These are phyloP conservation scores for Pristionchus entomophagus DNA, from an alignment of 2,888 invertebrate genomes.

Conservation along the genomic window DNA sequence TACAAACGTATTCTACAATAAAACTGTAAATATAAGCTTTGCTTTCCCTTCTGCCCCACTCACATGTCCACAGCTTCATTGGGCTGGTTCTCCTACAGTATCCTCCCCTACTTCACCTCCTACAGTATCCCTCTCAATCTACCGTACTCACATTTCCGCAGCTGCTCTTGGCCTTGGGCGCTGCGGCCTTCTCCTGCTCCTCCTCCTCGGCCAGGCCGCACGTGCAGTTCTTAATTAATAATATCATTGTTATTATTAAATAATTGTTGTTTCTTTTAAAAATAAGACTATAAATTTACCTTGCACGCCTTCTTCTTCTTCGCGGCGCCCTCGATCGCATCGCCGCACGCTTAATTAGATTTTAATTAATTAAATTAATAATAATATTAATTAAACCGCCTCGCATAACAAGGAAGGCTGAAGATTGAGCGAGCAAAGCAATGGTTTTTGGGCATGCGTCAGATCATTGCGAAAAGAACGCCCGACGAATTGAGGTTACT, in stretches of 20 bases:
- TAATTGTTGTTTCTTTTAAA: too few species aligned
- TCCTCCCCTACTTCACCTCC: background rate
- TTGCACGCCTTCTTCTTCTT: slow-evolving; percentile 97
- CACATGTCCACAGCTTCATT: background rate
- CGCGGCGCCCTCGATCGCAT: slow-evolving; percentile 75
- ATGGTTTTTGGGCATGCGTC: too few species aligned
- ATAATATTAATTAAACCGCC: too few species aligned
- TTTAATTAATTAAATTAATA: background rate
- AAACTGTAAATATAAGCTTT: too few species aligned
- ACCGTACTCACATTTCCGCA: slow-evolving; percentile 90
- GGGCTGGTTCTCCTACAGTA: background rate
- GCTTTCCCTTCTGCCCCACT: too few species aligned
- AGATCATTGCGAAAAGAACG: too few species aligned
- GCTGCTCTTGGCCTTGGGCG: slow-evolving; percentile 82
- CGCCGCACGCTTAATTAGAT: slow-evolving; percentile 47
- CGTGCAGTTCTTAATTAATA: slow-evolving; percentile 93
- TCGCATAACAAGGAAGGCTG: too few species aligned
- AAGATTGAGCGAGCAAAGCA: too few species aligned
- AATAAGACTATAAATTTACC: too few species aligned
- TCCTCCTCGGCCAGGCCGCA: slow-evolving; percentile 97
- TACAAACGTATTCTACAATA: too few species aligned
- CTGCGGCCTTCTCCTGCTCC: slow-evolving; percentile 76
- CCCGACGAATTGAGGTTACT: too few species aligned
- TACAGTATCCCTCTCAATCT: background rate
- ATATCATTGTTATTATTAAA: too few species aligned